Conservation (phyloP, 2,797 vertebrate genomes). For the Cephalopachus bancanus region DNA sequence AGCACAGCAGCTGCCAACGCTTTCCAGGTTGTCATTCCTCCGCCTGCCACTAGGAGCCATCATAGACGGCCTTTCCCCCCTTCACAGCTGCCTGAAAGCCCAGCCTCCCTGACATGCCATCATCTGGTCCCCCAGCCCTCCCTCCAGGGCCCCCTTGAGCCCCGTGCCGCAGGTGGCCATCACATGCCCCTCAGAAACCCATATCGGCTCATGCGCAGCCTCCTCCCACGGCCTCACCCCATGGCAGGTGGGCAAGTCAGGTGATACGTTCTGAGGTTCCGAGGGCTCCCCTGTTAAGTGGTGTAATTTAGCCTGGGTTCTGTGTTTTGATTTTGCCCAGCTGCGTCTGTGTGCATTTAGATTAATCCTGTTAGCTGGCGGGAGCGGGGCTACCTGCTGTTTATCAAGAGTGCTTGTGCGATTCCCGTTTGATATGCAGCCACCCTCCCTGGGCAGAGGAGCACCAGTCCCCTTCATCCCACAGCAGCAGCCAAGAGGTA, state of each 20-base stretch:
- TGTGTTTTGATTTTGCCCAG: constrained; percentile 86
- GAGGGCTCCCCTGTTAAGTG: constrained; percentile 58
- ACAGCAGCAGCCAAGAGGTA: background rate
- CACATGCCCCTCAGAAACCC: background rate
- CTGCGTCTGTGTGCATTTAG: constrained; percentile 84
- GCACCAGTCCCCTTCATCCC: background rate
- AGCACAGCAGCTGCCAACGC: background rate
- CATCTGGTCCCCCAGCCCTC: no score
- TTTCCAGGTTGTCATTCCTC: background rate
- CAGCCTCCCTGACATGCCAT: background rate
- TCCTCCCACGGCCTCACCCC: background rate
- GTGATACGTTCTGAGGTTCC: background rate
- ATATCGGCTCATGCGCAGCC: accelerated
- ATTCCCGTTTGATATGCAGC: constrained; percentile 80
- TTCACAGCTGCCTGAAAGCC: accelerated
- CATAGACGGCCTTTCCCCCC: background rate
- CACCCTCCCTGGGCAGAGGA: constrained; percentile 29
- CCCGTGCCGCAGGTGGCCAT: accelerated
- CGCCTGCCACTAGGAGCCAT: background rate
- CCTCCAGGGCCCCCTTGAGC: background rate
- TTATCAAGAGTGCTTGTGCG: constrained; percentile 83
- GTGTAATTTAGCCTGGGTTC: constrained; percentile 72
- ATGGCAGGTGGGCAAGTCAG: background rate
- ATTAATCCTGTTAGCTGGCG: constrained; percentile 86
- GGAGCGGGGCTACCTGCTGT: constrained; percentile 80